A percentile compares a stretch with the other conserved stretches of the same genome.
phyloP scores from a whole-genome alignment of 2,113 vertebrate species.

The Grantiella picta region DNA sequence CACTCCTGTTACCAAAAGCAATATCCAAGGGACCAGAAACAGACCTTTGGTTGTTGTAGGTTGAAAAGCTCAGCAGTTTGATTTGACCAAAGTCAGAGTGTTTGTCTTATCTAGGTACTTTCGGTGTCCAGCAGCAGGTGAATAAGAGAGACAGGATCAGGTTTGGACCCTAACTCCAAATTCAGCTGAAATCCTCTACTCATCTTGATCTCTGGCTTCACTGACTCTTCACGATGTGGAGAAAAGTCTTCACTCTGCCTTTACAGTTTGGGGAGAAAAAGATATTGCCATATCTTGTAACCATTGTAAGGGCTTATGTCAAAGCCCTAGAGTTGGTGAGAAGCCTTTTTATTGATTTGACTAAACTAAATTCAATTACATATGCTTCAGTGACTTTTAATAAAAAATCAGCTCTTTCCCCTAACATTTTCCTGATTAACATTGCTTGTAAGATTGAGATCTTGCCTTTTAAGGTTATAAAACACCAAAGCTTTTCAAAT shows the following conservation, averaged over 20 bases:
- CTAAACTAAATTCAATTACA: background rate
- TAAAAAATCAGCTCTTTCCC: background rate
- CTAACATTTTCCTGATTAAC: background rate
- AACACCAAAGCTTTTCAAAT: background rate
- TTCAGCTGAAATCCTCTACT: background rate
- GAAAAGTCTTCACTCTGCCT: background rate
- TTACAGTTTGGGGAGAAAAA: background rate
- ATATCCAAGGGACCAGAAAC: background rate
- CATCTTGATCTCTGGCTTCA: background rate
- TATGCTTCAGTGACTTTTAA: background rate
- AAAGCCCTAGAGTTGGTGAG: background rate
- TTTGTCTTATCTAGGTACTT: background rate
- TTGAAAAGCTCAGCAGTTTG: background rate
- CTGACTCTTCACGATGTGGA: rapidly evolving
- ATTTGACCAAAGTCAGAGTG: background rate
- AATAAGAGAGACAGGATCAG: background rate
- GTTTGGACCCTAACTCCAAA: background rate
- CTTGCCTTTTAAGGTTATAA: background rate
- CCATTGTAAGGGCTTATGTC: background rate
- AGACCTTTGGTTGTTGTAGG: background rate
- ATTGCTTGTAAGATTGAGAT: background rate
- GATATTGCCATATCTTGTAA: background rate
- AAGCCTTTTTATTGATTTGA: background rate
- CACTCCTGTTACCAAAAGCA: background rate
- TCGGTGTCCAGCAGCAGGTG: background rate